These are phyloP conservation scores for Colaptes auratus DNA, from an alignment of 2,113 vertebrate genomes.

Conservation along the genomic window DNA sequence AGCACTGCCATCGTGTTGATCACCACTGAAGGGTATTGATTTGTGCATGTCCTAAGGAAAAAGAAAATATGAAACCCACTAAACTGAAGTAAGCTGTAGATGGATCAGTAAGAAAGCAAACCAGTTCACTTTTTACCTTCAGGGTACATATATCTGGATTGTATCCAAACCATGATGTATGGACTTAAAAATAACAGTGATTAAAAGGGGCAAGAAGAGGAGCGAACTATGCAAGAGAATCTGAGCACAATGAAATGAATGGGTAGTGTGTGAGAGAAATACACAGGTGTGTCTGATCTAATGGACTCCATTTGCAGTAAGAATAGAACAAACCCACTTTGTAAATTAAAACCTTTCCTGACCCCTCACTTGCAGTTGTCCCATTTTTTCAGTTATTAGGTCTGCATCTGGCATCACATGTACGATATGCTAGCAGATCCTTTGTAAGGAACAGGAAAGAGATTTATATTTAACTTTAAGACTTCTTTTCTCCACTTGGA, in stretches of 20 bases:
- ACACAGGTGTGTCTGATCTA: neutral
- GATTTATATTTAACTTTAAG: neutral
- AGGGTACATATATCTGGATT: neutral
- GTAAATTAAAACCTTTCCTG: neutral
- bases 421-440: neutral
- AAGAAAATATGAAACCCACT: neutral
- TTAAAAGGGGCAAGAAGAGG: constrained; percentile 42
- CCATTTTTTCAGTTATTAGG: neutral
- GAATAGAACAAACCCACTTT: neutral
- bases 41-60: constrained; percentile 67
- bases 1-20: neutral
- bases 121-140: constrained; percentile 26
- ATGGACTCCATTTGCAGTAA: neutral
- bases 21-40: constrained; percentile 31
- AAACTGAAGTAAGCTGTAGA: neutral
- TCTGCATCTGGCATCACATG: neutral
- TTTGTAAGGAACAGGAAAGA: neutral
- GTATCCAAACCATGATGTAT: constrained; percentile 60
- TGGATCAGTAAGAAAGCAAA: constrained; percentile 48
- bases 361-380: neutral
- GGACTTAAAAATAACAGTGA: constrained; percentile 59
- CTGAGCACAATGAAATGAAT: neutral
- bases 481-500: neutral
- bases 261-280: neutral
- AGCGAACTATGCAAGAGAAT: neutral